Conservation (phyloP, 2,888 invertebrate species). For the Leucozona laternaria region DNA sequence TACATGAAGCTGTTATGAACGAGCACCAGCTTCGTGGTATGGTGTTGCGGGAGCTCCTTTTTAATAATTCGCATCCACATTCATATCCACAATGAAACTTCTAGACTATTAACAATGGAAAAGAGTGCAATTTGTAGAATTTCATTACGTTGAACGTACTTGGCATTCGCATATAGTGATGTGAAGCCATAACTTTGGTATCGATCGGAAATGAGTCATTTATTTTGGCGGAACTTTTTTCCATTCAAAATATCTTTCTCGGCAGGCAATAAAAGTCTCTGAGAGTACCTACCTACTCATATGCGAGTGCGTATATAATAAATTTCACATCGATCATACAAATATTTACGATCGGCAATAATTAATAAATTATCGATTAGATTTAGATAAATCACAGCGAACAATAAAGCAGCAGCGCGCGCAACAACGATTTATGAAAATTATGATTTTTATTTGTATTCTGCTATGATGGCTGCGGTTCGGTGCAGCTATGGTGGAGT, state of each 20-base stretch:
- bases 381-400: slow-evolving; percentile 67
- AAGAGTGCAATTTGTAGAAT: background rate
- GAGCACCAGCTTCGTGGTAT: background rate
- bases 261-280: background rate
- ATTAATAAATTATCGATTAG: slow-evolving; percentile 73
- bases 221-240: background rate
- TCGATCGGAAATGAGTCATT: background rate
- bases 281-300: slow-evolving; percentile 2
- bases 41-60: background rate
- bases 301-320: slow-evolving; percentile 17
- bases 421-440: slow-evolving; percentile 49
- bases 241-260: background rate
- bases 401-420: slow-evolving; percentile 51
- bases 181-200: background rate
- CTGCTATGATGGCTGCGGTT: background rate
- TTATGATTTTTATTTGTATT: slow-evolving; percentile 44
- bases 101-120: background rate
- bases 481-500: background rate
- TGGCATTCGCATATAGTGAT: background rate
- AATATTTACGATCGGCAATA: slow-evolving; percentile 64
- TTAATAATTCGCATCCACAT: background rate
- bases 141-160: background rate
- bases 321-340: slow-evolving; percentile 64
- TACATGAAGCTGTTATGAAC: background rate
- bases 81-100: background rate